Base-by-base conservation (phyloP, 2,888 invertebrate species). In the Clitarchus hookeri region DNA sequence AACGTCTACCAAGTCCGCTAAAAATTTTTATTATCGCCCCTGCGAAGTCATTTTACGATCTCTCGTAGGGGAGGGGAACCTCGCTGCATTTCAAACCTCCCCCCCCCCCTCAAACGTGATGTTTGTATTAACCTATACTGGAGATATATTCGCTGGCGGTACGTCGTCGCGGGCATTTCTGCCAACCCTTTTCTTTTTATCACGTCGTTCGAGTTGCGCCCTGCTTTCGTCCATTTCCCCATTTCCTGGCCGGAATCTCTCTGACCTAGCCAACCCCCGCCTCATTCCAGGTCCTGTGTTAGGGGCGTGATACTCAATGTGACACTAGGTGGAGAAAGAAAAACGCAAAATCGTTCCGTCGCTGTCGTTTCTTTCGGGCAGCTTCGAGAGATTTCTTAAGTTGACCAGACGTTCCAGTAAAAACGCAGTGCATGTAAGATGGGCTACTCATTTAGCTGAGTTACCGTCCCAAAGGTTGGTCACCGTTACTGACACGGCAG, bases 121-220 rank as follows among this genome's bases (percentile, higher is more conserved):
- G 65, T 65, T 65, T 65, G 65, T 65, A 65, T 65, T 65, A 65
- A 65, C 65, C 65, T 23, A 65, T 65, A 65, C 65, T n/a, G 65
- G 23, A 65, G 65, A 65, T n/a, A 65, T 65, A 65, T 65, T 65
- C 65, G 65, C 65, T n/a, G 11, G 65, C 65, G 19, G 12, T 23
- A 65, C n/a, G n/a, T 65, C 65, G 65, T 23, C 65, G 65, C 65
- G 65, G n/a, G 16, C 65, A 65, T 65, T 65, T 65, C 65, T n/a
- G 65, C 65, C 65, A 23, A 65, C 65, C 65, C 65, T 53, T 65
- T 65, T 65, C n/a, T 65, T 65, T 65, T 65, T 65, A 65, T 65
- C 16, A 6, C 65, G 65, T 65, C 65, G 65, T 65, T 65, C 65
- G 65, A 23, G 65, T 65, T 65, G 65, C 65, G 65, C 65, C 23